phyloP scores from a whole-genome alignment of 2,113 vertebrate species.

The Oryzias javanicus region DNA sequence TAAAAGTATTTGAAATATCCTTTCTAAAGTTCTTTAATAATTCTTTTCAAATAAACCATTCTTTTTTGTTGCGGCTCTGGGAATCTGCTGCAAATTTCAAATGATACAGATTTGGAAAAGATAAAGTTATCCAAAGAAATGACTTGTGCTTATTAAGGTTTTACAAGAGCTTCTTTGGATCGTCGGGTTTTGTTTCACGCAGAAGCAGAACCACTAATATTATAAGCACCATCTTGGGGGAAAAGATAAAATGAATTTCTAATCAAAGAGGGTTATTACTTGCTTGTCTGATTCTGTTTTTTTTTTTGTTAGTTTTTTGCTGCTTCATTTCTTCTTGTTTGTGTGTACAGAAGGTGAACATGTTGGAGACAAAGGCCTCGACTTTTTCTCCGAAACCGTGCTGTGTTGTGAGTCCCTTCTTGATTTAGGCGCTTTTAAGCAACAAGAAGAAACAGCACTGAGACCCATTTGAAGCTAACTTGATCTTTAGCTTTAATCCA shows the following conservation, averaged over 20 bases:
- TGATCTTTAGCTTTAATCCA: conserved; percentile 29
- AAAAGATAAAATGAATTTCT: too few relatives aligned
- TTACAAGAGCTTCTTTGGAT: not conserved
- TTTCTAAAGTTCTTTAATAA: too few relatives aligned
- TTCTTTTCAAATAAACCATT: too few relatives aligned
- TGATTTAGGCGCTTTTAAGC: conserved; percentile 5
- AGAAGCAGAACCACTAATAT: not conserved
- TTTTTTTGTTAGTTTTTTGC: too few relatives aligned
- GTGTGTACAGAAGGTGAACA: not conserved
- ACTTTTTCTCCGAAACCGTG: not conserved
- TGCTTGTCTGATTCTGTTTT: not conserved
- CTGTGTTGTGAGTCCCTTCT: conserved; percentile 6
- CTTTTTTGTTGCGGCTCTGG: conserved; percentile 28
- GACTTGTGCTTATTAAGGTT: conserved; percentile 27
- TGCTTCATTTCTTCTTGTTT: not conserved
- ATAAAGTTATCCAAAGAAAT: conserved; percentile 27
- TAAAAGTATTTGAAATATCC: too few relatives aligned
- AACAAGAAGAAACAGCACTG: not conserved
- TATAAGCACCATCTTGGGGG: not conserved
- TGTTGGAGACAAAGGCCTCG: not conserved
- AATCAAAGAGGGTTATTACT: not conserved
- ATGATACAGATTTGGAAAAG: conserved; percentile 18
- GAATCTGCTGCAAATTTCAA: conserved; percentile 56
- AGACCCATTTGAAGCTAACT: conserved; percentile 34
- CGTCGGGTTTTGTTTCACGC: not conserved